These are phyloP conservation scores for Samia ricini DNA, from an alignment of 1,140 invertebrate species.

Conservation along the genomic window DNA sequence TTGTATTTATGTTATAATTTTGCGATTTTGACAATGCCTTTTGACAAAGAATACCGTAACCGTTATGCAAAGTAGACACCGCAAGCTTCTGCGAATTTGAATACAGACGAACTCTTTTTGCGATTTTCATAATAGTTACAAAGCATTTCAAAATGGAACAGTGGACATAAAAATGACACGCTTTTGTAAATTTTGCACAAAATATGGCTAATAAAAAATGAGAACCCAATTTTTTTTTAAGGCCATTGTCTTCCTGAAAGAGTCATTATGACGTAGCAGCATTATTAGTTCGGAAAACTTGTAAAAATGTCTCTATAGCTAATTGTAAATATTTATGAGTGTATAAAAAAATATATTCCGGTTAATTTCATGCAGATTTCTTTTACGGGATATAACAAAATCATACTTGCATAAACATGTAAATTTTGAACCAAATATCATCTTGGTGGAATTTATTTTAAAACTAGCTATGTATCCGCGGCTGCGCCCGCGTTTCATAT, in stretches of 20 bases:
- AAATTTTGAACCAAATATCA: no score
- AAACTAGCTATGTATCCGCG: no score
- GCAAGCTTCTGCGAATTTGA: conserved; percentile 61
- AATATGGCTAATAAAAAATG: conserved; percentile 42
- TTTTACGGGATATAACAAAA: no score
- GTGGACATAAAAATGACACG: conserved; percentile 39
- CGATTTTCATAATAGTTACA: conserved; percentile 46
- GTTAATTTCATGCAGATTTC: no score
- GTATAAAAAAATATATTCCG: neutral
- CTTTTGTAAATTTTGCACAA: conserved; percentile 14
- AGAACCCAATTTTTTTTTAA: conserved; percentile 44
- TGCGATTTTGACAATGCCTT: conserved; percentile 1
- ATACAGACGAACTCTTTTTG: conserved; percentile 57
- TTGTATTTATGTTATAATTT: conserved; percentile 3
- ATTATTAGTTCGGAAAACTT: neutral
- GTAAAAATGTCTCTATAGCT: conserved; percentile 13
- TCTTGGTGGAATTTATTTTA: no score
- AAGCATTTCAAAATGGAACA: conserved; percentile 52
- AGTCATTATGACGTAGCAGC: conserved; percentile 51
- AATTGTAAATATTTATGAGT: conserved; percentile 5
- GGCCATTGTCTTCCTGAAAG: neutral
- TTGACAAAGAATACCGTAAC: conserved; percentile 16
- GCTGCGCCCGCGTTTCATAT: no score
- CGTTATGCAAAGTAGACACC: conserved; percentile 44
- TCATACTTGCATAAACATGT: no score